Conservation (phyloP, 2,113 vertebrate species). For the Nesoenas mayeri region DNA sequence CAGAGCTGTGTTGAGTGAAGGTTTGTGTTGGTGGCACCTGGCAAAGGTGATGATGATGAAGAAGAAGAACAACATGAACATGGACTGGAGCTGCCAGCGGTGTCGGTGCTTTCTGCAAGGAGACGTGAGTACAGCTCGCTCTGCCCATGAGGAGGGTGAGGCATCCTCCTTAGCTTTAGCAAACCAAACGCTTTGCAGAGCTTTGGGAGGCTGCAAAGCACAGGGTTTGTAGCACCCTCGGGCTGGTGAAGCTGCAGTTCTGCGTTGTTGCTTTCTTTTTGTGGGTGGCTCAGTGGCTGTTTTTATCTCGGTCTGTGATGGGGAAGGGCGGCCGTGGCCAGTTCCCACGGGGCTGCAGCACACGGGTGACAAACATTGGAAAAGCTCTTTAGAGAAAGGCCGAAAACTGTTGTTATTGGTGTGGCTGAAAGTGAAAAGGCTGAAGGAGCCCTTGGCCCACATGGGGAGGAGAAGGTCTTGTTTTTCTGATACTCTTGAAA, state of each 20-base stretch:
- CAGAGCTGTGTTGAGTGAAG: accelerated
- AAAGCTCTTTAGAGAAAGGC: neutral
- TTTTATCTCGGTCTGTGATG: neutral
- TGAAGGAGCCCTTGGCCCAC: neutral
- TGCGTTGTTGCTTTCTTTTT: neutral
- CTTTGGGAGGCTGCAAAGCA: neutral
- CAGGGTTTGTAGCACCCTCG: neutral
- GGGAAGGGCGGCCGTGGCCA: neutral
- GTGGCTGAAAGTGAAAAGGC: slow-evolving; percentile 48
- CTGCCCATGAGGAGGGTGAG: neutral
- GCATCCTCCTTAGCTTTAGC: neutral
- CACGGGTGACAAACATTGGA: neutral
- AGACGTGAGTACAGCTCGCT: accelerated
- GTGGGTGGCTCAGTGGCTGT: neutral
- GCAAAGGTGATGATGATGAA: neutral
- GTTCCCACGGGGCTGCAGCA: neutral
- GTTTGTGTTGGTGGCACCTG: neutral
- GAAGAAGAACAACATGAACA: too few relatives aligned
- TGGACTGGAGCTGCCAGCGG: neutral
- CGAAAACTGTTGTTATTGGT: neutral
- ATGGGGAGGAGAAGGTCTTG: neutral
- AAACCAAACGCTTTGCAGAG: neutral
- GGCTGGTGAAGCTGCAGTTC: neutral
- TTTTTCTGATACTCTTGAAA: slow-evolving; percentile 34
- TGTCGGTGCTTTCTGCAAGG: neutral